A percentile compares a stretch with the other conserved stretches of the same genome.
These are phyloP conservation scores for Phlogophora meticulosa DNA, from an alignment of 2,888 invertebrate genomes.

Conservation along the genomic window DNA sequence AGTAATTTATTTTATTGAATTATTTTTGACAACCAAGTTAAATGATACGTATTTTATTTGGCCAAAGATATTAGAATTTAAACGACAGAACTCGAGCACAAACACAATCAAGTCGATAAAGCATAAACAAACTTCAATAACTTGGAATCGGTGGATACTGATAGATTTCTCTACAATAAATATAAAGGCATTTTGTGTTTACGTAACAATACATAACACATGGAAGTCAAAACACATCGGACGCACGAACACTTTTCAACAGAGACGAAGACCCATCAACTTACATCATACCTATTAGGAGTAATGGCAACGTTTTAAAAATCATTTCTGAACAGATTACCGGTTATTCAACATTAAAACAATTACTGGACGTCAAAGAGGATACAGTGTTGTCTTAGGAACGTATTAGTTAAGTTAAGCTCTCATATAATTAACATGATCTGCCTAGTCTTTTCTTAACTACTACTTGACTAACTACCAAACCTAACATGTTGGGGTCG, in stretches of 20 bases:
- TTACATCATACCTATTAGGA: slow-evolving; percentile 63
- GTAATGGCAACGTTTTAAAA: slow-evolving; percentile 59
- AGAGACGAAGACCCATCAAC: slow-evolving; percentile 35
- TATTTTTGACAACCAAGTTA: slow-evolving; percentile 10
- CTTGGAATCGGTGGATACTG: slow-evolving; percentile 12
- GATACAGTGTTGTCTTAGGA: slow-evolving; percentile 25
- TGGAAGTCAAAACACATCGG: slow-evolving; percentile 35
- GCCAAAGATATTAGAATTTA: not conserved
- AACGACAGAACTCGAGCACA: not conserved
- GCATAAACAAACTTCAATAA: not conserved
- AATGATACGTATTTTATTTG: slow-evolving; percentile 22
- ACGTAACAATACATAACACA: slow-evolving; percentile 57
- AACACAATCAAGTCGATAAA: slow-evolving; percentile 5
- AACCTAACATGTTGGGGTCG: too few species aligned
- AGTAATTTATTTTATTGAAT: slow-evolving; percentile 20
- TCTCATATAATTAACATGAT: slow-evolving; percentile 8
- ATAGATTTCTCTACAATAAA: slow-evolving; percentile 45
- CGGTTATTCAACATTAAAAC: slow-evolving; percentile 56
- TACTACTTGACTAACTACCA: too few species aligned
- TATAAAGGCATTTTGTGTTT: slow-evolving; percentile 37
- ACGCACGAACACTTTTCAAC: slow-evolving; percentile 42
- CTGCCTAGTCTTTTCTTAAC: too few species aligned
- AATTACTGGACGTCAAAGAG: slow-evolving; percentile 46
- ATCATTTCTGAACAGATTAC: slow-evolving; percentile 50
- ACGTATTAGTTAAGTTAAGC: slow-evolving; percentile 8